Conservation (phyloP, 2,797 vertebrate genomes). For the Eleutherodactylus coqui region DNA sequence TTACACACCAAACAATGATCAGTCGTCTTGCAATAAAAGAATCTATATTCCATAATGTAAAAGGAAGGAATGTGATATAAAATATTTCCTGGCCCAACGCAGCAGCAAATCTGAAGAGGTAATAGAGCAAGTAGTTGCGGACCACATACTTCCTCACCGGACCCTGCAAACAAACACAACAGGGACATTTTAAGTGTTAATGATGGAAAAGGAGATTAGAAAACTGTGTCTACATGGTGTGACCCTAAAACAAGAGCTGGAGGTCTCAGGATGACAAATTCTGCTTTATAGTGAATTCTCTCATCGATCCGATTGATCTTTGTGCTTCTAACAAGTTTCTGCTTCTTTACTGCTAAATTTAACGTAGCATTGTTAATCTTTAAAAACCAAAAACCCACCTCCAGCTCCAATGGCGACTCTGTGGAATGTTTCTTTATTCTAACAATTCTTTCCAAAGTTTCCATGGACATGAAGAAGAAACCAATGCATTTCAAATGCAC, state of each 20-base stretch:
- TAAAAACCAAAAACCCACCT: no score
- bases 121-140: constrained; percentile 87
- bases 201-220: not conserved
- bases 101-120: constrained; percentile 89
- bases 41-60: constrained; percentile 92
- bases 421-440: no score
- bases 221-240: not conserved
- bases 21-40: constrained; percentile 89
- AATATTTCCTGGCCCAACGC: constrained; percentile 90
- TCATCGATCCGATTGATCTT: no score
- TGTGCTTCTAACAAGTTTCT: no score
- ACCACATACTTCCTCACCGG: constrained; percentile 79
- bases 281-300: not conserved
- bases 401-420: no score
- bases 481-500: no score
- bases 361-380: no score
- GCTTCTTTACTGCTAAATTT: no score
- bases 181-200: not conserved
- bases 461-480: no score
- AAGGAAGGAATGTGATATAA: constrained; percentile 93
- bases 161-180: constrained; percentile 69
- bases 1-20: constrained; percentile 91
- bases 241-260: not conserved
- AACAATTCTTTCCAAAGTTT: no score
- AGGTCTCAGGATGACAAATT: not conserved